A percentile compares a stretch with the other conserved stretches of the same genome.
These are phyloP conservation scores for Clarias magur DNA, from an alignment of 2,113 vertebrate species.

Conservation along the genomic window DNA sequence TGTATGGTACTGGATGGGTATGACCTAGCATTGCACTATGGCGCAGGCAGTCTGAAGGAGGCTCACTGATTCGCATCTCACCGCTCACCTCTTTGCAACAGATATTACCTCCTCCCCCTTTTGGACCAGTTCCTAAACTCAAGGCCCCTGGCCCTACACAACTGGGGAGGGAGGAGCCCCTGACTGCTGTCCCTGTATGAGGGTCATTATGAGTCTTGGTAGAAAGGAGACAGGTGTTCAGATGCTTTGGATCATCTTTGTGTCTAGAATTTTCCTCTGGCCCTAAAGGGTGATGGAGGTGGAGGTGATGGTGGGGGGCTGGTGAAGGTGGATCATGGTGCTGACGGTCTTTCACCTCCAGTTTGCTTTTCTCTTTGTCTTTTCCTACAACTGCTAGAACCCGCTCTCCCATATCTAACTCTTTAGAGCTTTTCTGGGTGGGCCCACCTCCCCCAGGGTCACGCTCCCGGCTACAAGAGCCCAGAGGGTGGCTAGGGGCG, in stretches of 20 bases:
- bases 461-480: slow-evolving; percentile 85
- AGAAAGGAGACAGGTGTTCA: slow-evolving; percentile 81
- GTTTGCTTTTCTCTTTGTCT: slow-evolving; percentile 83
- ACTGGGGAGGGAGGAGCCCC: slow-evolving; percentile 69
- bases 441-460: slow-evolving; percentile 70
- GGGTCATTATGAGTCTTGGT: slow-evolving; percentile 64
- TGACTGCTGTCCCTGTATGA: slow-evolving; percentile 60
- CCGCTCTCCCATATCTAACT: slow-evolving; percentile 68
- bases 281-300: slow-evolving; percentile 62
- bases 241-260: slow-evolving; percentile 78
- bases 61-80: slow-evolving; percentile 79
- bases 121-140: slow-evolving; percentile 54
- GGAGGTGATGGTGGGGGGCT: slow-evolving; percentile 57
- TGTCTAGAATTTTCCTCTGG: slow-evolving; percentile 74
- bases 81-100: slow-evolving; percentile 78
- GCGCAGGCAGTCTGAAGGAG: slow-evolving; percentile 85
- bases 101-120: slow-evolving; percentile 63
- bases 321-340: slow-evolving; percentile 54
- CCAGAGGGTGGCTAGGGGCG: slow-evolving; percentile 75
- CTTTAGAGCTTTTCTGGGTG: slow-evolving; percentile 79
- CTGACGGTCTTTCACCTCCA: slow-evolving; percentile 76
- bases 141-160: slow-evolving; percentile 72
- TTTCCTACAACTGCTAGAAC: slow-evolving; percentile 72
- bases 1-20: slow-evolving; percentile 80
- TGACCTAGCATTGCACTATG: slow-evolving; percentile 71